Conservation (phyloP, 1,140 invertebrate species). For the Formica selysi region DNA sequence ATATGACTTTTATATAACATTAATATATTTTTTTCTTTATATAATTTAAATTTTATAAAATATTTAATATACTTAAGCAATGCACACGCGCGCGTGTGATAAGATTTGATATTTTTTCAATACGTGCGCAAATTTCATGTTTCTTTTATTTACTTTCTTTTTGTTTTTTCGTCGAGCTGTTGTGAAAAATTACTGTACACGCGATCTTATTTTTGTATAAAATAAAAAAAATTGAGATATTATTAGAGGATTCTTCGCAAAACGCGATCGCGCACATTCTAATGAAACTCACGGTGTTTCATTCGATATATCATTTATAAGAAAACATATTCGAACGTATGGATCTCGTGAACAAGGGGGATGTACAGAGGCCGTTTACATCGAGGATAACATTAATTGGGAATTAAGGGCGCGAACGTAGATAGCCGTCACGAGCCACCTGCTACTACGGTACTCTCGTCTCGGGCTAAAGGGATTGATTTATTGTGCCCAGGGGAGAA, state of each 20-base stretch:
- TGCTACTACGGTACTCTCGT: conserved; percentile 81
- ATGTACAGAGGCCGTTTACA: conserved; percentile 65
- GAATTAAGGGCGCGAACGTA: conserved; percentile 84
- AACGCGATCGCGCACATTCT: background rate
- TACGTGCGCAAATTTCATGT: background rate
- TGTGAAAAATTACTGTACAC: background rate
- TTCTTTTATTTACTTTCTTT: background rate
- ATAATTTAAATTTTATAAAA: background rate
- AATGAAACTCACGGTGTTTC: background rate
- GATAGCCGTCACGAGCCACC: conserved; percentile 83
- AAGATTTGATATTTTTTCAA: background rate
- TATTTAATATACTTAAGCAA: background rate
- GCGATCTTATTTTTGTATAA: background rate
- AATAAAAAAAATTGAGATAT: background rate
- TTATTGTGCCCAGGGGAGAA: conserved; percentile 83
- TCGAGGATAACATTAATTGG: conserved; percentile 84
- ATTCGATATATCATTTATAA: conserved; percentile 5
- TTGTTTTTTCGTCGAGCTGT: background rate
- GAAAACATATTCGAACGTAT: conserved; percentile 8
- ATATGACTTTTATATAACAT: background rate
- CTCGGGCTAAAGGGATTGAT: conserved; percentile 82
- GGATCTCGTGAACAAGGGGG: conserved; percentile 8
- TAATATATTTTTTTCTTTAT: background rate
- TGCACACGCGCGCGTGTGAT: background rate
- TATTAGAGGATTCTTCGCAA: background rate